Evolutionary conservation across 92 coral and sea anemone species (phyloP).

Genomic region (Palythoa caribaeorum): DNA sequence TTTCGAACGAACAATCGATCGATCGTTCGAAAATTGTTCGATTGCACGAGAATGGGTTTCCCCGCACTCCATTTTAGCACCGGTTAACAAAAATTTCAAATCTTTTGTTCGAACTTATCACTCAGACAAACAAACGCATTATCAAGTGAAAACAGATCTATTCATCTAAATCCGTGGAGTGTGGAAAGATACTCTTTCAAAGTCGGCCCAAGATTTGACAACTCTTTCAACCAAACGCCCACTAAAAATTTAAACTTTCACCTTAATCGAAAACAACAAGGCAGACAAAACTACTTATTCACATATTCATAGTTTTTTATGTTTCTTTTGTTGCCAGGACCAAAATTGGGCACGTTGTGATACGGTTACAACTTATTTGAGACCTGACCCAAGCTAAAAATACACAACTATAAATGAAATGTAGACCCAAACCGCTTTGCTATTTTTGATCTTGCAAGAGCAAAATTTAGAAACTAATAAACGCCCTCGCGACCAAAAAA

Average conservation of each 20-base stretch:
- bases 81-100: background rate
- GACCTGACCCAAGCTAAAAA: conserved; percentile 85
- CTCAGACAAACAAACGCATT: conserved; percentile 38
- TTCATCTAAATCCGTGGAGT: conserved; percentile 20
- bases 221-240: conserved; percentile 4
- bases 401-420: conserved; percentile 71
- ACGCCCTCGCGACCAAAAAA: conserved; percentile 87
- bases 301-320: background rate
- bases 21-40: background rate
- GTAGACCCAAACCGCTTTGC: conserved; percentile 65
- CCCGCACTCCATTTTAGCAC: background rate
- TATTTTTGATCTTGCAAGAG: conserved; percentile 88
- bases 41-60: background rate
- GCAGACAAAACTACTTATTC: background rate
- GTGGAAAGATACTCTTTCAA: conserved; percentile 31
- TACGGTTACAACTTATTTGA: background rate
- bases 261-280: background rate
- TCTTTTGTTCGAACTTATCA: background rate
- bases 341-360: conserved; percentile 2
- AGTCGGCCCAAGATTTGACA: background rate
- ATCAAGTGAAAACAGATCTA: conserved; percentile 18
- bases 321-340: background rate
- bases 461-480: conserved; percentile 89
- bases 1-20: background rate
- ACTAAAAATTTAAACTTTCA: background rate